Percentiles rank a stretch among this genome's conserved stretches.
Conservation (phyloP, 2,797 vertebrate species). For the Fratercula arctica region DNA sequence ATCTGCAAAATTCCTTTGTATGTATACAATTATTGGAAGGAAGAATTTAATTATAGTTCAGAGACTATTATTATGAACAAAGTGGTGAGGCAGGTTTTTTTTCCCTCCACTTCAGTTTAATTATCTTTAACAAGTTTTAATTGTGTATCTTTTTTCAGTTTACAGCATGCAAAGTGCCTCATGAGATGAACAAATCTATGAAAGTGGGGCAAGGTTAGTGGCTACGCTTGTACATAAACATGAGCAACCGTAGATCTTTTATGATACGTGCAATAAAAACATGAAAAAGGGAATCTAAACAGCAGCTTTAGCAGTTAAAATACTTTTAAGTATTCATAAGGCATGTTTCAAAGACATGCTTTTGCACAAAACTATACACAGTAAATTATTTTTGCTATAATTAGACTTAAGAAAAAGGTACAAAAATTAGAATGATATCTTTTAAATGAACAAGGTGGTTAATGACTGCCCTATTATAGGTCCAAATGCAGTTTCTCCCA, state of each 20-base stretch:
- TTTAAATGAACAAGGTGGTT: background rate
- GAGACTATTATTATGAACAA: conserved; percentile 72
- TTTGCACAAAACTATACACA: background rate
- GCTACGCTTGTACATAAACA: conserved; percentile 49
- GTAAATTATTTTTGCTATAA: background rate
- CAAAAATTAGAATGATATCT: background rate
- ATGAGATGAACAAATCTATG: conserved; percentile 49
- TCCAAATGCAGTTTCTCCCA: background rate
- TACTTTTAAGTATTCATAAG: conserved; percentile 11
- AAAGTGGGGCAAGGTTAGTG: conserved; percentile 47
- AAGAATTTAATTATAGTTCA: conserved; percentile 75
- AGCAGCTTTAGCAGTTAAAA: background rate
- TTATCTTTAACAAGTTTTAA: conserved; percentile 75
- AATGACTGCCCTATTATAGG: background rate
- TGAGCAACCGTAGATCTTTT: conserved; percentile 19
- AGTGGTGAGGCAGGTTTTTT: conserved; percentile 54
- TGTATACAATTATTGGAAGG: conserved; percentile 73
- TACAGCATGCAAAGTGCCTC: conserved; percentile 48
- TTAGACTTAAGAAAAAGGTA: background rate
- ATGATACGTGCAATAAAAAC: conserved; percentile 5
- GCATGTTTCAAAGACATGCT: background rate
- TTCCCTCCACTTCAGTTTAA: conserved; percentile 67
- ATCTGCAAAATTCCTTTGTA: conserved; percentile 73
- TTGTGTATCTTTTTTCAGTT: conserved; percentile 66
- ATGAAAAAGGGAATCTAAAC: background rate